Evolutionary conservation across 2,888 invertebrate species (phyloP), one percentile per base, ranked within the genome.

Genomic region (Blastobasis adustella): DNA sequence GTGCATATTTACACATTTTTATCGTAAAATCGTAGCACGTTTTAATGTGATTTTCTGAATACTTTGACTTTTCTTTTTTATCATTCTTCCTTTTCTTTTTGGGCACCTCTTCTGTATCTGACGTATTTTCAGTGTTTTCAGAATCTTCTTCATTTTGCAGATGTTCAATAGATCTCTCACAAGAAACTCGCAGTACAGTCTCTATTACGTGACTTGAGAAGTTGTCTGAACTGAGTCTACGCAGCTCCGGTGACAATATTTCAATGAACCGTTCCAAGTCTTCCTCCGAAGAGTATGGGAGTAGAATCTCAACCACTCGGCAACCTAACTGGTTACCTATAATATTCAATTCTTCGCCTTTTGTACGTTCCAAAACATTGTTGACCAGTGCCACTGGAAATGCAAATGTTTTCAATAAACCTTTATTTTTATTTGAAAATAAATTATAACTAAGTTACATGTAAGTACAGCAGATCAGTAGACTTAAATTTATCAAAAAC

Each of bases 171-270:
- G 91, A 91, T 65, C 91, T 75, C 37, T 84, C 77, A 45, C 90
- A 90, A 5, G 91, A 86, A 8, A 91, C 86, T 55, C 67, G 75
- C 6, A 94, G 72, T 55, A 96, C 76, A 45, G 92, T 93, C 67
- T 96, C 93, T 0, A 96, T 68, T 1, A 96, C 93, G 68, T 95
- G 95, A 53, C 95, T 95, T 0, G 94, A 93, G 76, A 93, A 96
- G 56, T 91, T 90, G 69, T 96, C 95, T 0, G 92, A 91, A 59
- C 93, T 93, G 5, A 95, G 78, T 6, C 90, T 92, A 38, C 96
- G 89, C 38, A 96, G 76, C 47, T 92, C 92, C 0, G 91, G 89
- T 9, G 90, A 86, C 49, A 96, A 90, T 1, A 90, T 89, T 4
- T 88, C 82, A 10, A 92, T 90, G 64, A 91, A 93, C 5, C 91